These are phyloP conservation scores for Leistus spinibarbis DNA, from an alignment of 2,888 invertebrate species.

Conservation along the genomic window DNA sequence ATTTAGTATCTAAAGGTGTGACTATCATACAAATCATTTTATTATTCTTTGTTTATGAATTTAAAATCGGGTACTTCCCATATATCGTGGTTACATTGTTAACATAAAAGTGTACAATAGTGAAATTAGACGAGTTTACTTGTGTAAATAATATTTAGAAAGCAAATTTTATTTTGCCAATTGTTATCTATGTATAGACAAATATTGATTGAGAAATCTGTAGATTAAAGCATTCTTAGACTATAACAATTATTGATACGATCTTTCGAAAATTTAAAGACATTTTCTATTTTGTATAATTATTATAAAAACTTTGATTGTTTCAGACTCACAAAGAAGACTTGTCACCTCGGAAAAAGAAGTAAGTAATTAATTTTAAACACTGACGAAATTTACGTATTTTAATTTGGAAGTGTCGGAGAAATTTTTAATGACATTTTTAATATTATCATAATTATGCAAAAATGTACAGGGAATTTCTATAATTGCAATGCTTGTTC, in stretches of 20 bases:
- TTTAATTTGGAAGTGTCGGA: too few species aligned
- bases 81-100: background rate
- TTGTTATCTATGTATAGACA: background rate
- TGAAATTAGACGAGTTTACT: background rate
- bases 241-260: background rate
- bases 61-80: background rate
- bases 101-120: background rate
- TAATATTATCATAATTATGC: too few species aligned
- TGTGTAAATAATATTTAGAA: background rate
- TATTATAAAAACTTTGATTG: conserved; percentile 45
- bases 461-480: too few species aligned
- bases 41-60: background rate
- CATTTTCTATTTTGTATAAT: background rate
- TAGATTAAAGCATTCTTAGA: background rate
- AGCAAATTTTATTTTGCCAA: background rate
- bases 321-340: conserved; percentile 62
- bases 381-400: too few species aligned
- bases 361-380: too few species aligned
- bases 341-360: conserved; percentile 60
- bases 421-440: too few species aligned
- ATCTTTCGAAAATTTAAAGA: too few species aligned
- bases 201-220: background rate
- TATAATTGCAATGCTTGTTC: too few species aligned
- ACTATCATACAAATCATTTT: too few species aligned
- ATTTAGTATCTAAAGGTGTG: too few species aligned